phyloP scores from a whole-genome alignment of 2,797 vertebrate genomes.

The Chromobotia macracanthus region DNA sequence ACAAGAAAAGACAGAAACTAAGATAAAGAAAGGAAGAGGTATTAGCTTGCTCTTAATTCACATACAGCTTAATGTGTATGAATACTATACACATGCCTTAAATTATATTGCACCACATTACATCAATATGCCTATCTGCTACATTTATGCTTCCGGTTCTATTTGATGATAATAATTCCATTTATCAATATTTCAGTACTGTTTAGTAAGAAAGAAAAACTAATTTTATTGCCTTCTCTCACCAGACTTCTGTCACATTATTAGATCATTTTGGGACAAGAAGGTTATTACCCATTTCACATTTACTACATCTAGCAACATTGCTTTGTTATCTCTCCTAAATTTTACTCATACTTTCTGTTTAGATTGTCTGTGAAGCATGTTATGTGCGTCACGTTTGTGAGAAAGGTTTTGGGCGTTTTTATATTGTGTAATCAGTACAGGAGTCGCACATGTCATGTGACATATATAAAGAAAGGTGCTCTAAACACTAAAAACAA shows the following conservation, averaged over 20 bases:
- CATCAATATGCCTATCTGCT: neutral
- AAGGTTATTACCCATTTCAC: neutral
- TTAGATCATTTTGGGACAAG: neutral
- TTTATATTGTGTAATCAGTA: neutral
- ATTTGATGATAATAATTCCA: too few species aligned
- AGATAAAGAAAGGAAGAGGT: neutral
- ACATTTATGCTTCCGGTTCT: too few species aligned
- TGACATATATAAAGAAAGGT: neutral
- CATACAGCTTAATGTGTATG: neutral
- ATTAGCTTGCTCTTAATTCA: too few species aligned
- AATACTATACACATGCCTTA: neutral
- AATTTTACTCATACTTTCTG: neutral
- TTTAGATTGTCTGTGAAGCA: conserved; percentile 5
- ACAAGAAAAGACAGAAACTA: neutral
- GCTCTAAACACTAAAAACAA: neutral
- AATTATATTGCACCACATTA: neutral
- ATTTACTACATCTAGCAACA: neutral
- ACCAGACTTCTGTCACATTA: neutral
- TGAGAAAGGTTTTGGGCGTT: neutral
- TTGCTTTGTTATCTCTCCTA: neutral
- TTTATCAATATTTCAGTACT: too few species aligned
- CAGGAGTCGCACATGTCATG: neutral
- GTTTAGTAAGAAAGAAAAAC: too few species aligned
- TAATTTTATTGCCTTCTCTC: neutral
- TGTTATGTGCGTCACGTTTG: neutral